Evolutionary conservation across 1,140 invertebrate species (phyloP).

Genomic region (Cataglyphis hispanica): DNA sequence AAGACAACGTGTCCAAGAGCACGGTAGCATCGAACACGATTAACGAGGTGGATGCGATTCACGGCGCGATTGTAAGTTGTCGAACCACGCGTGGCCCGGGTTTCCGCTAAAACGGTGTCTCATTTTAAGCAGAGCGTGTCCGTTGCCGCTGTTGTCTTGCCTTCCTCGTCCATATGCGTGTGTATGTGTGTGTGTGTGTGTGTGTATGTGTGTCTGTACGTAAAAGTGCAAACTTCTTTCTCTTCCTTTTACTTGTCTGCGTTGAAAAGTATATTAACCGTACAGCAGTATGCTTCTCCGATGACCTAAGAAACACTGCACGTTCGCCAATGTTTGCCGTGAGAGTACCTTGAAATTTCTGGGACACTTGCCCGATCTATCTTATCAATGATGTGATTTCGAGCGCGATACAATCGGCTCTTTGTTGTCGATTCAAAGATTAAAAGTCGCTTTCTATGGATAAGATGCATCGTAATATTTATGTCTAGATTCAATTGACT

Average conservation of each 20-base stretch:
- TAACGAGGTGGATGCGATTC: conserved; percentile 67
- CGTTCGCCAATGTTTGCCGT: conserved; percentile 31
- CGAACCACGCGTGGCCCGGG: conserved; percentile 59
- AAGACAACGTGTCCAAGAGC: conserved; percentile 77
- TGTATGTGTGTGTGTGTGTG: background rate
- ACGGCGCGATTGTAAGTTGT: conserved; percentile 82
- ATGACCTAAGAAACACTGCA: conserved; percentile 33
- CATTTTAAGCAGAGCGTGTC: conserved; percentile 47
- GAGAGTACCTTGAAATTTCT: conserved; percentile 19
- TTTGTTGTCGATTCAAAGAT: background rate
- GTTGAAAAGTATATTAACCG: conserved; percentile 36
- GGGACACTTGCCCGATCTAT: conserved; percentile 2
- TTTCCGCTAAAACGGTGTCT: conserved; percentile 8
- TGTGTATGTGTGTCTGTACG: background rate
- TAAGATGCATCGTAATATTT: background rate
- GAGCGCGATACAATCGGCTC: background rate
- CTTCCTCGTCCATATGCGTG: background rate
- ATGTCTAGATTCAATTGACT: background rate
- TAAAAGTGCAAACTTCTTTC: background rate
- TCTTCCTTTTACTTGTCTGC: background rate
- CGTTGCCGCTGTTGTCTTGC: conserved; percentile 53
- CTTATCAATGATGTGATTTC: conserved; percentile 8
- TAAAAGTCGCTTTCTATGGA: conserved; percentile 5
- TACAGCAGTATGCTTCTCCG: background rate
- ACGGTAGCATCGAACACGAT: conserved; percentile 77